phyloP scores from a whole-genome alignment of 2,113 vertebrate genomes.

The Xiphorhynchus elegans region DNA sequence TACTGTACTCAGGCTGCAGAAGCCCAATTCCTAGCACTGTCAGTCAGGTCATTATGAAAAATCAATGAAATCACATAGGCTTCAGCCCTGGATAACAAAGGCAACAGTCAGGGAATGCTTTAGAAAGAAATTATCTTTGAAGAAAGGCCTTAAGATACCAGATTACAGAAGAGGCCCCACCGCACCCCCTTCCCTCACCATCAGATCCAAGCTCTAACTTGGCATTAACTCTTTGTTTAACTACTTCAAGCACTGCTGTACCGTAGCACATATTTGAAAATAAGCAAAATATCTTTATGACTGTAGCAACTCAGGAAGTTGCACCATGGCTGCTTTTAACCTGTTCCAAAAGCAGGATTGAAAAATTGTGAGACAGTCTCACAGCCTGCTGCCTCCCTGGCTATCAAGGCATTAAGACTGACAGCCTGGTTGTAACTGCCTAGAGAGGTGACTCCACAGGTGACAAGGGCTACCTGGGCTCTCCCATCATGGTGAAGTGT shows the following conservation, averaged over 20 bases:
- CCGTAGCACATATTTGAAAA: background rate
- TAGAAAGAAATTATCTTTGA: background rate
- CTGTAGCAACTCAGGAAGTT: background rate
- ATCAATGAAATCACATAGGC: slow-evolving; percentile 51
- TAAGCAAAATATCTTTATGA: background rate
- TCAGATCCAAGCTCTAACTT: background rate
- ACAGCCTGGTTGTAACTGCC: background rate
- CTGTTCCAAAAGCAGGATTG: background rate
- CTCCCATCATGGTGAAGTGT: background rate
- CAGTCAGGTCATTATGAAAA: slow-evolving; percentile 27
- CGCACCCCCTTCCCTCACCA: background rate
- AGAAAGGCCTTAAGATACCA: background rate
- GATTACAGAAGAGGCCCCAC: background rate
- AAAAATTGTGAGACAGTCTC: background rate
- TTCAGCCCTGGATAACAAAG: background rate
- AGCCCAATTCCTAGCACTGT: slow-evolving; percentile 53
- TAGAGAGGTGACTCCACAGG: background rate
- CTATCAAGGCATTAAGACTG: background rate
- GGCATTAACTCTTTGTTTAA: background rate
- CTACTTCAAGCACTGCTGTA: background rate
- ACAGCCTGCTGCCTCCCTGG: background rate
- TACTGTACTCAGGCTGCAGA: slow-evolving; percentile 45
- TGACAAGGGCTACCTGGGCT: background rate
- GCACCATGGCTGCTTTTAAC: background rate
- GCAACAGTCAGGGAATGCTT: background rate